Percentiles rank a stretch among this genome's conserved stretches.
These are phyloP conservation scores for Agrilus planipennis DNA, from an alignment of 1,140 invertebrate genomes.

Conservation along the genomic window DNA sequence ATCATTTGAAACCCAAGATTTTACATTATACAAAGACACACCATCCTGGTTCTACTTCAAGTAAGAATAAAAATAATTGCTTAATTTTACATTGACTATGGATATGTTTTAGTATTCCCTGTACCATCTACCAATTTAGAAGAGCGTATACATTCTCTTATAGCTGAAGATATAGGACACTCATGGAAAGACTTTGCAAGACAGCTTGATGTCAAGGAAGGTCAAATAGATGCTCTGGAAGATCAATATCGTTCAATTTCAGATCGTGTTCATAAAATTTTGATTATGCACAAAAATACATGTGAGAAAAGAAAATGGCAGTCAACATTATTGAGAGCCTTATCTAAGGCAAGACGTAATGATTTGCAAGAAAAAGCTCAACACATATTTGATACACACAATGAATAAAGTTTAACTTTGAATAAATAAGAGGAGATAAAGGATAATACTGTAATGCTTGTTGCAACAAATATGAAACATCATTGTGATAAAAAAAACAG, in stretches of 20 bases:
- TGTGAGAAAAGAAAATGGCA: background rate
- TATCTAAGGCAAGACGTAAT: background rate
- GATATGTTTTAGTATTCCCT: background rate
- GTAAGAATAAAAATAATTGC: background rate
- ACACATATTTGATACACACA: constrained; percentile 12
- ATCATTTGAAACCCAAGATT: too few species aligned
- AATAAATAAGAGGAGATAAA: too few species aligned
- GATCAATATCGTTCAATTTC: constrained; percentile 19
- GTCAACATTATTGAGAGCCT: background rate
- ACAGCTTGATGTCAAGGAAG: constrained; percentile 39
- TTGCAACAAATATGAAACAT: too few species aligned
- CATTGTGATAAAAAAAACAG: too few species aligned
- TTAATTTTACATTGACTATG: background rate
- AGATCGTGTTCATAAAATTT: background rate
- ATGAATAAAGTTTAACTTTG: too few species aligned
- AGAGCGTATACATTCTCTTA: constrained; percentile 12
- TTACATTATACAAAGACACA: too few species aligned
- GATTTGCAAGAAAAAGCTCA: background rate
- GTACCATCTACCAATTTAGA: background rate
- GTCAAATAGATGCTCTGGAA: constrained; percentile 39
- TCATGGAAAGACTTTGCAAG: constrained; percentile 42
- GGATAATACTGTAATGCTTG: too few species aligned
- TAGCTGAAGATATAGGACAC: constrained; percentile 37
- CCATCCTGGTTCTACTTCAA: too few species aligned
- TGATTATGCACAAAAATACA: background rate